phyloP scores from a whole-genome alignment of 2,797 vertebrate genomes.

The Mus caroli region DNA sequence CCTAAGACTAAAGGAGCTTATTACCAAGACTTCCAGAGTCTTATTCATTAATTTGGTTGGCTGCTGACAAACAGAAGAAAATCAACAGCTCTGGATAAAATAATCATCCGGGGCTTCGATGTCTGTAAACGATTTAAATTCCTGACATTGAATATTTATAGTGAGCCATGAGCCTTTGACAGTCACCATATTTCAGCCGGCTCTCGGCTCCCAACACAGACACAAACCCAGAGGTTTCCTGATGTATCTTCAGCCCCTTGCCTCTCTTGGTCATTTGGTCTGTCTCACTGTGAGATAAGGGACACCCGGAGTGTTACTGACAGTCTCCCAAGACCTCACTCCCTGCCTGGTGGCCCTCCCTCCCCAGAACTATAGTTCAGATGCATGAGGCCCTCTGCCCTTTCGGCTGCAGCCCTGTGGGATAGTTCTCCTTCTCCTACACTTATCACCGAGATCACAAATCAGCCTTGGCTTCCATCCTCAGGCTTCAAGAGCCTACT shows the following conservation, averaged over 20 bases:
- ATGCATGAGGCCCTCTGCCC: slow-evolving; percentile 71
- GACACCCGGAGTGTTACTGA: not conserved
- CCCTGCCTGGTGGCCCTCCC: slow-evolving; percentile 46
- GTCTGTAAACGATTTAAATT: slow-evolving; percentile 89
- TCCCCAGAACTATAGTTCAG: slow-evolving; percentile 57
- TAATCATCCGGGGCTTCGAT: slow-evolving; percentile 86
- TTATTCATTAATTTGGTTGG: slow-evolving; percentile 86
- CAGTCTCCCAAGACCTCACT: slow-evolving; percentile 44
- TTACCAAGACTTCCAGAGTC: slow-evolving; percentile 82
- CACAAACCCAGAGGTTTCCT: slow-evolving; percentile 75
- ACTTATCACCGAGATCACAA: slow-evolving; percentile 90
- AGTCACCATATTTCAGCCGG: slow-evolving; percentile 81
- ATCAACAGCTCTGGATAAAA: slow-evolving; percentile 87
- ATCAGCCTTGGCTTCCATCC: slow-evolving; percentile 88
- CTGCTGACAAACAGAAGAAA: slow-evolving; percentile 86
- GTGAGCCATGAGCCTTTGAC: slow-evolving; percentile 85
- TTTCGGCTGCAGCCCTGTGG: slow-evolving; percentile 85
- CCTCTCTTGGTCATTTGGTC: slow-evolving; percentile 57
- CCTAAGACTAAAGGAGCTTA: slow-evolving; percentile 82
- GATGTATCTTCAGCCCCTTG: not conserved
- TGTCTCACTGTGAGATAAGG: slow-evolving; percentile 48
- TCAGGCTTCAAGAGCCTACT: slow-evolving; percentile 88
- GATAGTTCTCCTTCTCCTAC: slow-evolving; percentile 89
- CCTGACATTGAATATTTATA: slow-evolving; percentile 90
- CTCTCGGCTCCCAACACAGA: slow-evolving; percentile 76